Base-by-base conservation (phyloP, 37 sponge, comb jelly and placozoan species). In the Amphimedon queenslandica region DNA sequence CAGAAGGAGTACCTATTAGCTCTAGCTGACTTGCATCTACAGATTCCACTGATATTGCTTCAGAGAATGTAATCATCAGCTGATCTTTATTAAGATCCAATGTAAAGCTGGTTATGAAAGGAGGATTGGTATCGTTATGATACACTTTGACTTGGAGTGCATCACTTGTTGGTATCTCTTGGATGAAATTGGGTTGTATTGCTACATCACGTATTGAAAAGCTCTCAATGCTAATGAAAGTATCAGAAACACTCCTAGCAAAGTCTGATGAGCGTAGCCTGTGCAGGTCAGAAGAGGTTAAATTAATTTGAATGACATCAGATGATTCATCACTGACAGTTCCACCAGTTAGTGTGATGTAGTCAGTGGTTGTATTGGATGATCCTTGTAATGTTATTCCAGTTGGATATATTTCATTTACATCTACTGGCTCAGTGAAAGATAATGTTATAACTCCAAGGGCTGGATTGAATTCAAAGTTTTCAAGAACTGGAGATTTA, bases 391-490 rank as follows among this genome's bases (percentile, higher is more conserved):
- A 80, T 39, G 74, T 77, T 11, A 95, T 67, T n/a, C 79, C 83
- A 40, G 83, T 55, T 61, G 80, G 75, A 61, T 82, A 67, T 21
- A 88, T 30, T 10, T 58, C 37, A 43, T 31, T 73, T n/a, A 81
- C 83, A 58, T 87, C 79, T 37, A 95, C 73, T 10, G 96, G 77
- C 73, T 95, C 96, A 74, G 73, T 76, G 66, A 95, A 95, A 6
- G 85, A 68, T 57, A 95, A 41, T 24, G 47, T 3, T n/a, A 95
- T 42, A 16, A 51, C 68, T 55, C 91, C 92, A 8, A 66, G 47
- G 4, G 63, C 64, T 41, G 91, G 74, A 81, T 88, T 47, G 31
- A 84, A 88, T 16, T 35, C 73, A 55, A 88, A 87, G 1, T 25
- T 34, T 29, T 40, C 10, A 21, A 88, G 61, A 65, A 74, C 51